Conservation (phyloP, 2,113 vertebrate genomes). For the Lepus timidus region DNA sequence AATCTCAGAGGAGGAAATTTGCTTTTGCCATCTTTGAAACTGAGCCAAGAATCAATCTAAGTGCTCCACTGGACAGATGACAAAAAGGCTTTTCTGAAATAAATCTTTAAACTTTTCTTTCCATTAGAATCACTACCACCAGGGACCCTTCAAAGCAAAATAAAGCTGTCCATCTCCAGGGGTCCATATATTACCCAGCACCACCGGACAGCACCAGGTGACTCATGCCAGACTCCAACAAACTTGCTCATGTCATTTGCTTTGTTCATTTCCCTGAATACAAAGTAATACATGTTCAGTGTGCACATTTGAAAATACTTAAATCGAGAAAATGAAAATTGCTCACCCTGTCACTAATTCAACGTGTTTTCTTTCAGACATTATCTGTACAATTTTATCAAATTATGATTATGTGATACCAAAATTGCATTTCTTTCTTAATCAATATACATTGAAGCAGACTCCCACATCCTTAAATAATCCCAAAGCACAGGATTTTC, state of each 20-base stretch:
- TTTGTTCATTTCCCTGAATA: constrained; percentile 22
- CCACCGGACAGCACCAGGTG: background rate
- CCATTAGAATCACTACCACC: background rate
- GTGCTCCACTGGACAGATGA: constrained; percentile 44
- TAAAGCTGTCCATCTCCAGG: constrained; percentile 21
- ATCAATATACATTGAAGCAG: background rate
- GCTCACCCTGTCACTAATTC: background rate
- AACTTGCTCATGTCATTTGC: background rate
- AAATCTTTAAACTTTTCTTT: constrained; percentile 66
- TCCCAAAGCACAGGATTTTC: background rate
- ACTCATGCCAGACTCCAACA: background rate
- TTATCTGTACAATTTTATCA: background rate
- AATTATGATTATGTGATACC: background rate
- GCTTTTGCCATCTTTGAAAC: constrained; percentile 16
- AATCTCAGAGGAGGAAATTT: background rate
- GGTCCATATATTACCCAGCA: background rate
- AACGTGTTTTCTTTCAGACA: background rate
- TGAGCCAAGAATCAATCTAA: constrained; percentile 60
- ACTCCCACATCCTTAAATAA: background rate
- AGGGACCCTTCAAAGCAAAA: constrained; percentile 26
- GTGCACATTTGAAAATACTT: constrained; percentile 5
- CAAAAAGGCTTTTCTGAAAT: constrained; percentile 62
- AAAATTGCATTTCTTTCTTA: background rate
- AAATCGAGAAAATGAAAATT: background rate
- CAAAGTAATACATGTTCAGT: background rate